Base-by-base conservation (phyloP, 2,888 invertebrate genomes). In the Erebia palarica region DNA sequence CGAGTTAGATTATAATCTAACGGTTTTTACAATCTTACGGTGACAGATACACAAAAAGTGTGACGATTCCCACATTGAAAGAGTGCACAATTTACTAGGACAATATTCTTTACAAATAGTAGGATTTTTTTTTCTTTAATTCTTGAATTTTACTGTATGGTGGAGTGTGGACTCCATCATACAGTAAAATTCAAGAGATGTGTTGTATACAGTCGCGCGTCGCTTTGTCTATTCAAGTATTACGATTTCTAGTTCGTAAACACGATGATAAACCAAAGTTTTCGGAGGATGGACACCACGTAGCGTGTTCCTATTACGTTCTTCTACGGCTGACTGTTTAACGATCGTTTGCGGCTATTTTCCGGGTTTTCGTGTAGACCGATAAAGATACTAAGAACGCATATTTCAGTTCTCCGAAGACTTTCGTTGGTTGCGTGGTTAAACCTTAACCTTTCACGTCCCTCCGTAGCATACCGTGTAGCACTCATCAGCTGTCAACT, bases 401-500 rank as follows among this genome's bases (percentile, higher is more conserved):
- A 8, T 8, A 16, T 3, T 55, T 51, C 18, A 11, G 55, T 10
- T 55, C 55, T 55, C 55, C 55, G 18, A 55, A 2, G 61, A 16
- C 44, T 44, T 44, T 61, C 1, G 44, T 18, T 44, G 16, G n/a
- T 60, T 10, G 13, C 16, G 1, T 60, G 42, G 11, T 36, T 16
- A n/a, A 16, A 3, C 60, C 53, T 72, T 9, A 42, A 7, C 75
- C 73, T 60, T 10, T 65, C 75, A 65, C 68, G 71, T 64, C 68
- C 71, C 78, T 79, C 80, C 14, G 81, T 83, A 81, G 84, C 89
- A 87, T 85, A 87, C 88, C 82, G 85, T 90, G 92, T 91, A 90
- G 87, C 88, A 89, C 91, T 91, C 92, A 89, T 90, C 84, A 82
- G 85, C 85, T 86, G 81, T 79, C 72, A 69, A 82, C 71, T 75